A percentile compares a stretch with the other conserved stretches of the same genome.
phyloP scores from a whole-genome alignment of 1,140 invertebrate species.

The Pseudomyrmex pallidus region DNA sequence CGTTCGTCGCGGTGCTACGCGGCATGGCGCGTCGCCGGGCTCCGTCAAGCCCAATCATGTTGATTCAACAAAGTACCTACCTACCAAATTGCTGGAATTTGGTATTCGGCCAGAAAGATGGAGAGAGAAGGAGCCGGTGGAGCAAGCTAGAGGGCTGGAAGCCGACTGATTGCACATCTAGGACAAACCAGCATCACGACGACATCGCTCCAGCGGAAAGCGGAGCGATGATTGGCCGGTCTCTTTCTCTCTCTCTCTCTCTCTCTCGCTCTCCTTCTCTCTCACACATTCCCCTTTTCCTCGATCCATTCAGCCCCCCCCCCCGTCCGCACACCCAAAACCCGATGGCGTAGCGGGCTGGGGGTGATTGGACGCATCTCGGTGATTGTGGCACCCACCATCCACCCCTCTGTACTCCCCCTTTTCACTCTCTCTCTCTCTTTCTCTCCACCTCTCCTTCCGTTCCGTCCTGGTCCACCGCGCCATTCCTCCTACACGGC shows the following conservation, averaged over 20 bases:
- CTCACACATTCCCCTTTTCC: slow-evolving; percentile 67
- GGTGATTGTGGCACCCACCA: slow-evolving; percentile 88
- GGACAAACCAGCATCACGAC: slow-evolving; percentile 83
- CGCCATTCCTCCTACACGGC: slow-evolving; percentile 75
- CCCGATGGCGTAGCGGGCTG: slow-evolving; percentile 84
- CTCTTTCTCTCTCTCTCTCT: slow-evolving; percentile 50
- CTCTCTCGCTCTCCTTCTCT: slow-evolving; percentile 63
- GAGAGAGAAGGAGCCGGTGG: slow-evolving; percentile 65
- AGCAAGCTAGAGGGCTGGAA: slow-evolving; percentile 74
- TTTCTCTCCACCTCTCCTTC: slow-evolving; percentile 15
- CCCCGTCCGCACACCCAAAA: slow-evolving; percentile 83
- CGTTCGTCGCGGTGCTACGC: slow-evolving; percentile 28
- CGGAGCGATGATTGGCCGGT: slow-evolving; percentile 83
- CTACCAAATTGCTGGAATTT: slow-evolving; percentile 85
- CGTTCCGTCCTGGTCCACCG: slow-evolving; percentile 48
- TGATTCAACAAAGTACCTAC: slow-evolving; percentile 86
- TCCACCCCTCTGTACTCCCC: slow-evolving; percentile 59
- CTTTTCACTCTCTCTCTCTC: slow-evolving; percentile 33
- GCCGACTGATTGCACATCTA: slow-evolving; percentile 85
- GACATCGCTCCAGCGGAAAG: slow-evolving; percentile 83
- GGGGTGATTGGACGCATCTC: slow-evolving; percentile 89
- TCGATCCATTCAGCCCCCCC: slow-evolving; percentile 70
- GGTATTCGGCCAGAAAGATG: slow-evolving; percentile 84
- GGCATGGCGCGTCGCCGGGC: slow-evolving; percentile 70
- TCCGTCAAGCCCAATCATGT: slow-evolving; percentile 85